Evolutionary conservation across 1,140 invertebrate species (phyloP), one percentile per base, ranked within the genome.

Genomic region (Drosophila albomicans): DNA sequence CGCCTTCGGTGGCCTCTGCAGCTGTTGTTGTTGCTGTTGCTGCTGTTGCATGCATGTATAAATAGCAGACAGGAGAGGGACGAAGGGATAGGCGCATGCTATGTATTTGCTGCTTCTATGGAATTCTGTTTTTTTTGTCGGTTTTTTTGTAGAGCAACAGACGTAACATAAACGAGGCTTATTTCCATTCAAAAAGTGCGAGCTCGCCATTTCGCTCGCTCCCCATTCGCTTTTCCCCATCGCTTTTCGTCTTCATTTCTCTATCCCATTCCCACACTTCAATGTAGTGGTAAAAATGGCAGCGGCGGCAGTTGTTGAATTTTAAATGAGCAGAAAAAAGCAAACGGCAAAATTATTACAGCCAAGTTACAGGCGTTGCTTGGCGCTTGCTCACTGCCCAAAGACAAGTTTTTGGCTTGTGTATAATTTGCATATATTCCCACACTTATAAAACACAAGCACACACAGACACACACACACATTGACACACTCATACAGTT

Each of bases 271-370:
- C 65, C 5, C 25, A 49, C 38, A 49, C 16, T 61, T 10, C 48
- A 41, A 41, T 43, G 1, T 63, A 45, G 66, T 56, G 58, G 64
- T 51, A 63, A 75, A 86, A 82, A 81, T 86, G 70, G 82, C 76
- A 80, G 62, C 66, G 68, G 71, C 81, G 75, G 85, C 72, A 79
- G 85, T 89, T 89, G 85, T 89, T 89, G 85, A 89, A 89, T 89
- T 89, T 89, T 74, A 89, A 89, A 89, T 89, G 85, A 88, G 85
- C 85, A 75, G 79, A 81, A 81, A 80, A 73, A 81, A 89, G 74
- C 85, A 79, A 85, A 88, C 75, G 78, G 81, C 78, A 78, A 78
- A 87, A 87, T 88, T 88, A 87, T 88, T 88, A 88, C 84, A 88
- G 65, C 68, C 84, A 81, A 84, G 70, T 84, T 70, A 38, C 35